phyloP scores from a whole-genome alignment of 2,797 vertebrate genomes.

The Emys orbicularis region DNA sequence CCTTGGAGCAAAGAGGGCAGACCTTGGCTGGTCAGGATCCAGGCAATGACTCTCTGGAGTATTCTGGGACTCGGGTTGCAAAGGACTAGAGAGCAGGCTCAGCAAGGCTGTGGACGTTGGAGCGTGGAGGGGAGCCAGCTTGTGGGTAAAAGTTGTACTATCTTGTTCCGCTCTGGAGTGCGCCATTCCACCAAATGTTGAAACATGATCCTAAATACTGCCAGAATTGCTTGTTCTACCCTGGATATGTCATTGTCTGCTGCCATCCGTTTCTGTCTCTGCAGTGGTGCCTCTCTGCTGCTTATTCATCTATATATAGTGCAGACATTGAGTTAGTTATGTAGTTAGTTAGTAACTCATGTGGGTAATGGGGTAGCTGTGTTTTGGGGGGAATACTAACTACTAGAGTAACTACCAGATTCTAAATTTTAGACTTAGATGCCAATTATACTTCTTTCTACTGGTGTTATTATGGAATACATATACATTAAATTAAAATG shows the following conservation, averaged over 20 bases:
- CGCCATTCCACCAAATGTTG: background rate
- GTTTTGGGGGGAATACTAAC: background rate
- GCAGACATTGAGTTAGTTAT: background rate
- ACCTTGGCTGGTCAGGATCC: background rate
- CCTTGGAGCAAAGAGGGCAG: background rate
- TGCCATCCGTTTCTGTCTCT: background rate
- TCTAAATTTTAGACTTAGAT: background rate
- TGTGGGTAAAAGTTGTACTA: background rate
- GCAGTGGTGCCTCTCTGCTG: background rate
- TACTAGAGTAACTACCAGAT: background rate
- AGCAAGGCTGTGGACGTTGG: accelerated
- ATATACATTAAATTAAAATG: background rate
- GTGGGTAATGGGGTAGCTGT: background rate
- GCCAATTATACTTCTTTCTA: background rate
- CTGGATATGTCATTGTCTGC: background rate
- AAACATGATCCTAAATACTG: background rate
- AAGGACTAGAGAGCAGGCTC: background rate
- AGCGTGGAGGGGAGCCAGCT: background rate
- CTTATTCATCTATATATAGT: background rate
- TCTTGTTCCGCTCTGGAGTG: background rate
- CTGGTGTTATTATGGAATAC: background rate
- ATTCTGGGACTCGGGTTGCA: background rate
- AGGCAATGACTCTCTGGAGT: background rate
- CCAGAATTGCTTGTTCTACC: background rate
- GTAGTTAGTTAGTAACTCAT: background rate